A percentile compares a stretch with the other conserved stretches of the same genome.
Conservation (phyloP, 2,113 vertebrate species). For the Gobio gobio region DNA sequence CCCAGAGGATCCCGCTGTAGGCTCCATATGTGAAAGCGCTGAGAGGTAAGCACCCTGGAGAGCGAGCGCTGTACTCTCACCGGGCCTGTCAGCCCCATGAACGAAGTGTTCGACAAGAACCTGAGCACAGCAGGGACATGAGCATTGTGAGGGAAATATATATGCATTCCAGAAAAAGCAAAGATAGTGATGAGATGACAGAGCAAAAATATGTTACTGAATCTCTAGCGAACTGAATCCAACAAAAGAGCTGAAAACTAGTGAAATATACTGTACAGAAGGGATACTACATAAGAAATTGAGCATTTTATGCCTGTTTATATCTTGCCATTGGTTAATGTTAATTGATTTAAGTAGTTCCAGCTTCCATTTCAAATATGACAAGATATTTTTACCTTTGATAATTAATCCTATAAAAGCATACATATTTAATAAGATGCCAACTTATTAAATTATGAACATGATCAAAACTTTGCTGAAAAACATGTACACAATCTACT, state of each 20-base stretch:
- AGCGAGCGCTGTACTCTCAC: slow-evolving; percentile 84
- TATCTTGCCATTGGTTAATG: background rate
- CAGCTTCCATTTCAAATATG: background rate
- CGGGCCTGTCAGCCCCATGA: slow-evolving; percentile 88
- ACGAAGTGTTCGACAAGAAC: slow-evolving; percentile 93
- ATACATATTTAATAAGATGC: background rate
- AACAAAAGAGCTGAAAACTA: slow-evolving; percentile 1
- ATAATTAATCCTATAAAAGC: background rate
- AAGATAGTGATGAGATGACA: slow-evolving; percentile 30
- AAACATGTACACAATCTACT: background rate
- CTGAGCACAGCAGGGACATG: slow-evolving; percentile 66
- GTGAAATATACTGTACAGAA: background rate
- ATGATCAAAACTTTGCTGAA: background rate
- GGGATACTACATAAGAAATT: background rate
- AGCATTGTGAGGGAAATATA: slow-evolving; percentile 40
- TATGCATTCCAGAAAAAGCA: background rate
- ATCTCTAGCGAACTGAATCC: background rate
- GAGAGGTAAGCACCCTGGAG: slow-evolving; percentile 86
- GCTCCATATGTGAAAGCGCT: slow-evolving; percentile 95
- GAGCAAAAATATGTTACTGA: background rate
- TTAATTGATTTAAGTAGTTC: background rate
- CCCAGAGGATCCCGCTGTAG: slow-evolving; percentile 91
- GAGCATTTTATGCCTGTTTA: background rate
- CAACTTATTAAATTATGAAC: background rate
- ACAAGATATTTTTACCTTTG: background rate